phyloP scores from a whole-genome alignment of 2,113 vertebrate species.

The Ahaetulla prasina region DNA sequence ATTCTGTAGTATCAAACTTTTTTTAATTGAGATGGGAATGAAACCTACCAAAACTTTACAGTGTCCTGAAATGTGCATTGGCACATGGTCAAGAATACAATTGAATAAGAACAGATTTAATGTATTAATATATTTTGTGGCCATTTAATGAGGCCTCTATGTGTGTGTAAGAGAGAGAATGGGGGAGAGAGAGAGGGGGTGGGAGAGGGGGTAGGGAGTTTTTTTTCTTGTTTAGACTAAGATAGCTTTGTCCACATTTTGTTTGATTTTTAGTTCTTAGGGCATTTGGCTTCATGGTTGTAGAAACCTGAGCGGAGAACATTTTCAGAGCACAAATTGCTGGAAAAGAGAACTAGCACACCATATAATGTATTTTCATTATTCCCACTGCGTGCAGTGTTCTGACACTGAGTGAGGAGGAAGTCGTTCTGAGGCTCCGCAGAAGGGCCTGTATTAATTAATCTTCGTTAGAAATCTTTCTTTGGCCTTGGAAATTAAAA shows the following conservation, averaged over 20 bases:
- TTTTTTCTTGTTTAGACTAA: slow-evolving; percentile 8
- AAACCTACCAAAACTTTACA: background rate
- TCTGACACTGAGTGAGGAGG: slow-evolving; percentile 58
- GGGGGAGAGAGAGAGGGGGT: no score
- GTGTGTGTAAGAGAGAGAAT: background rate
- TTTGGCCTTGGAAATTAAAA: slow-evolving; percentile 66
- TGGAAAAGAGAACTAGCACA: slow-evolving; percentile 46
- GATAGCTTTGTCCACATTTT: background rate
- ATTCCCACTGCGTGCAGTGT: slow-evolving; percentile 30
- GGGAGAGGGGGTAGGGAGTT: rapidly evolving
- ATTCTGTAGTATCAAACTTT: background rate
- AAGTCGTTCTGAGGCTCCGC: slow-evolving; percentile 54
- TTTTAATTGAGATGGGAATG: background rate
- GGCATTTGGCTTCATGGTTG: slow-evolving; percentile 26
- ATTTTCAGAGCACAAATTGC: slow-evolving; percentile 41
- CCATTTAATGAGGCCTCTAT: background rate
- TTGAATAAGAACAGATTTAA: background rate
- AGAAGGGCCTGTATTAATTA: slow-evolving; percentile 68
- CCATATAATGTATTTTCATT: slow-evolving; percentile 57
- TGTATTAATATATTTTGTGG: background rate
- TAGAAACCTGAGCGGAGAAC: slow-evolving; percentile 33
- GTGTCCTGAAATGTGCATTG: background rate
- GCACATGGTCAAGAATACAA: background rate
- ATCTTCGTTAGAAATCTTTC: slow-evolving; percentile 70
- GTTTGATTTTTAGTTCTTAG: slow-evolving; percentile 9